Base-by-base conservation (phyloP, 2,888 invertebrate genomes). In the Aporophyla nigra region DNA sequence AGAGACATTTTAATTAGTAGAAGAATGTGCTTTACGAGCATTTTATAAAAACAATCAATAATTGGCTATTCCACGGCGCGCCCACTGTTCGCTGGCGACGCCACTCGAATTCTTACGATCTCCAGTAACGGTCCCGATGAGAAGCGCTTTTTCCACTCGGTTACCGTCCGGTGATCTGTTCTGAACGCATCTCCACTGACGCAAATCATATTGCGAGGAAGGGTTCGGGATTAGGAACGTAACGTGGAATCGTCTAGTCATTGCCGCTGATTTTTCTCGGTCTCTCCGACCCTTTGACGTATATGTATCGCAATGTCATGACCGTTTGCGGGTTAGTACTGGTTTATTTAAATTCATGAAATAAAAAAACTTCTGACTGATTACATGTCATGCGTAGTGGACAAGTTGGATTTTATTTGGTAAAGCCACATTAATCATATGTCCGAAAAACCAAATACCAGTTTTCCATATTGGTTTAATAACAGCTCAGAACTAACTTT, bases 201-300 rank as follows among this genome's bases (percentile, higher is more conserved):
- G 96, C 96, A 96, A 96, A 96, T 96, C 96, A 96, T 96, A 96
- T 96, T 96, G 96, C 94, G 93, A 93, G 93, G 95, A 96, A 96
- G 96, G 96, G 96, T 96, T 96, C 93, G 93, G 91, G 92, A 93
- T 94, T 93, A 93, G 91, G 92, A 93, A 93, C 93, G 92, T 90
- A 92, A 92, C 90, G 88, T 88, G 87, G 88, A 94, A 93, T 91
- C 90, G 91, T 88, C 94, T 89, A 96, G 95, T 96, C 96, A 96
- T 95, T 92, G 92, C 89, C 90, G 88, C 92, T 94, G 95, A 95
- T 95, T 96, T 95, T 95, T 94, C 92, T 90, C 90, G 89, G 86
- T 89, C 90, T 87, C 86, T 88, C 71, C 83, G 81, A 74, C 82
- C 88, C 80, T 87, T 63, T 85, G 81, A 86, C 87, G 85, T 80